Base-by-base conservation (phyloP, 1,140 invertebrate species). In the Hyles vespertilio region DNA sequence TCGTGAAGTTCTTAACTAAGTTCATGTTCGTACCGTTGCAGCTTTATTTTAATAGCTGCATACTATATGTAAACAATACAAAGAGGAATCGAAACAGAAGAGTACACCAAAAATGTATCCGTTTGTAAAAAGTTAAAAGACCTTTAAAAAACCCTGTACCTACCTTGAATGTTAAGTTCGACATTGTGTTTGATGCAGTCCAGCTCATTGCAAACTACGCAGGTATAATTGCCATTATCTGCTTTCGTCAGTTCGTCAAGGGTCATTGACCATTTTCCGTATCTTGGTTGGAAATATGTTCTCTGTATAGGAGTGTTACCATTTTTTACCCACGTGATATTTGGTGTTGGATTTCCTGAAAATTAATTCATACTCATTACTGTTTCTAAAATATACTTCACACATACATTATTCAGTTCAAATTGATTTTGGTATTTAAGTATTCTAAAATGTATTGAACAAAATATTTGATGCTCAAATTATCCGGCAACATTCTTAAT, bases 141-240 rank as follows among this genome's bases (percentile, higher is more conserved):
- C 22, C 22, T 22, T 22, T 22, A 22, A 22, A 22, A 33, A 34
- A 52, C 34, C 32, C 32, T 5, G 34, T 3, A 3, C 63, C 92
- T 89, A 96, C 95, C 94, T 65, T 94, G 90, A 52, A 97, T 92
- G 58, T 94, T 92, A 5, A 97, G 89, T 61, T 89, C 91, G 72
- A 92, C 95, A 0, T 93, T 94, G 73, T 94, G 93, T 45, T 94
- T 91, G 52, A 97, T 94, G 72, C 95, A 95, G 5, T 94, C 96
- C 11, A 94, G 74, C 5, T 87, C 74, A 77, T 98, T 98, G 87
- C 94, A 95, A 5, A 96, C 93, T 33, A 93, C 88, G 73, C 97
- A 98, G 0, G 94, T 97, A 77, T 98, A 98, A 69, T 95, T 94
- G 22, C 95, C 96, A 48, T 91, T 92, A 70, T 98, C 97, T 8